Conservation (phyloP, 1,140 invertebrate species). For the Danaus plexippus region DNA sequence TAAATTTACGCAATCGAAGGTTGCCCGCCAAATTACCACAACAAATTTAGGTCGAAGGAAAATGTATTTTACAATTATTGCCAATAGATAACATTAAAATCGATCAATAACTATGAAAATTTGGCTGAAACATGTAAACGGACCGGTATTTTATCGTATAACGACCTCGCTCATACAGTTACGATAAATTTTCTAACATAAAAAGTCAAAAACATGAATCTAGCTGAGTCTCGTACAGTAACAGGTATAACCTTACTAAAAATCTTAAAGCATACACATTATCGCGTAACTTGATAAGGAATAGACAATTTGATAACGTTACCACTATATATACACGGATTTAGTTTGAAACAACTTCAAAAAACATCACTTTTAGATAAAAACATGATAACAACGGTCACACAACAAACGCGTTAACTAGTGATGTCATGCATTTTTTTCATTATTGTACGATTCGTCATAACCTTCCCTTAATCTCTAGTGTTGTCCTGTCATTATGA, state of each 20-base stretch:
- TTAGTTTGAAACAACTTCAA: constrained; percentile 50
- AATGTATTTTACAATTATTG: constrained; percentile 8
- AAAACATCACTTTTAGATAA: constrained; percentile 68
- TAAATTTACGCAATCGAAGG: constrained; percentile 21
- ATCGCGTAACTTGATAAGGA: constrained; percentile 38
- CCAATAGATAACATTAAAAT: too few species aligned
- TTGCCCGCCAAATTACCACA: constrained; percentile 30
- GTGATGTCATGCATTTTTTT: constrained; percentile 29
- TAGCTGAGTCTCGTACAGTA: constrained; percentile 25
- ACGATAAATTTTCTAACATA: constrained; percentile 39
- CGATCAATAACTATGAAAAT: too few species aligned
- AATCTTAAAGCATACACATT: constrained; percentile 29
- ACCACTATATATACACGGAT: constrained; percentile 57
- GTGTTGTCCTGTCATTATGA: too few species aligned
- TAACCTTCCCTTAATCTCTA: neutral
- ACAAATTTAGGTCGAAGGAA: constrained; percentile 29
- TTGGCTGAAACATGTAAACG: too few species aligned
- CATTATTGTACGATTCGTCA: constrained; percentile 12
- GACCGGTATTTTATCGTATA: constrained; percentile 19
- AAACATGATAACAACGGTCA: constrained; percentile 64
- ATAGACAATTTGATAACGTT: constrained; percentile 55
- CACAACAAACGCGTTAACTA: constrained; percentile 38
- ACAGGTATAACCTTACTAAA: constrained; percentile 51
- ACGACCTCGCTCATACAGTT: constrained; percentile 11
- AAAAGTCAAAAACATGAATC: constrained; percentile 60